A percentile compares a stretch with the other conserved stretches of the same genome.
Evolutionary conservation across 2,888 invertebrate species (phyloP).

Genomic region (Taphrorychus bicolor): DNA sequence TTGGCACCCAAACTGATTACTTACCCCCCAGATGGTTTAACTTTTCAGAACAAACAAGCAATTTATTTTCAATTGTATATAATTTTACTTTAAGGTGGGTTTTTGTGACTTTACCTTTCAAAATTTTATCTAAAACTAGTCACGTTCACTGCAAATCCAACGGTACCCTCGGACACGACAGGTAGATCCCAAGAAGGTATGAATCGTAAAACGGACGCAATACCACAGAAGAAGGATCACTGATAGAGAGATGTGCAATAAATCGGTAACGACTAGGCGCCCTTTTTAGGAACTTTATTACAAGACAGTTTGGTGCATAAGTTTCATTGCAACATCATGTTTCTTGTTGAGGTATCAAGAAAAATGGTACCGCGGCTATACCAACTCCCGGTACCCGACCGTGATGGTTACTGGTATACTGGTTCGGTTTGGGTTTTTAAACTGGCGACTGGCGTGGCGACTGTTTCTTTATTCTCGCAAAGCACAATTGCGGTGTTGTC

Average conservation of each 20-base stretch:
- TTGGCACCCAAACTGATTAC: too few species aligned
- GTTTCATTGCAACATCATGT: too few species aligned
- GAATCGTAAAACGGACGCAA: not conserved
- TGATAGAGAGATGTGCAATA: not conserved
- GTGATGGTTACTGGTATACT: too few species aligned
- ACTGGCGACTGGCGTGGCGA: conserved; percentile 27
- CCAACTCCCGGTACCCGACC: conserved; percentile 9
- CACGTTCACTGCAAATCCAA: conserved; percentile 10
- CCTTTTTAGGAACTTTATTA: not conserved
- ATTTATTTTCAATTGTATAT: too few species aligned
- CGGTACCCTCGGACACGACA: conserved; percentile 9
- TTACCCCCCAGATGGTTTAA: too few species aligned
- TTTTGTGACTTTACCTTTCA: conserved; percentile 8
- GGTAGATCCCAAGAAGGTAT: not conserved
- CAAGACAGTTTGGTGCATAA: too few species aligned
- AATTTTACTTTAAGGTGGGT: too few species aligned
- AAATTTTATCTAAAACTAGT: conserved; percentile 5
- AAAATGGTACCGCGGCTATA: conserved; percentile 13
- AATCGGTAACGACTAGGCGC: not conserved
- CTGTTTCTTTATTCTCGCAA: conserved; percentile 23
- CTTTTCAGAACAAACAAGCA: too few species aligned
- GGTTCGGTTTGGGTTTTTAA: too few species aligned
- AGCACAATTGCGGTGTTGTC: conserved; percentile 21
- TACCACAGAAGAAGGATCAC: not conserved
- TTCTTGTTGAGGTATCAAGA: too few species aligned